Evolutionary conservation across 2,113 vertebrate genomes (phyloP), one percentile per base, ranked within the genome.

Genomic region (Turnix velox): DNA sequence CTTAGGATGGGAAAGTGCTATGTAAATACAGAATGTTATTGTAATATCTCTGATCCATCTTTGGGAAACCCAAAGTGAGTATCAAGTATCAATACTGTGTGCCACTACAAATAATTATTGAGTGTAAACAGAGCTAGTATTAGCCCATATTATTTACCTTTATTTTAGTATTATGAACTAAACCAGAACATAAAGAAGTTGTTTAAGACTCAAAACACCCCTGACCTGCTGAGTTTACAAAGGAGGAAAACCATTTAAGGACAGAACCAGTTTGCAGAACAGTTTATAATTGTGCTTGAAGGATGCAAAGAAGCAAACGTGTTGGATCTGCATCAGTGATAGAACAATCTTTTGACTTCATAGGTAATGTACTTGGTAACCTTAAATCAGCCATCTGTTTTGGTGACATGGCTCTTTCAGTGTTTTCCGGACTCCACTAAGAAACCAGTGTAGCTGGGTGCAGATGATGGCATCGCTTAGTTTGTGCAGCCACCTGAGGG

Each of bases 11-110:
- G 58, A 43, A 85, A 66, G 59, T 51, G 66, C 20, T 39, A 7
- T 48, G 30, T 58, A 75, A 92, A 51, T 68, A 37, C 11, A 49
- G 27, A 17, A 48, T 3, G 11, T 42, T 28, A 27, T 23, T 90
- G 20, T 55, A 23, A 18, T 69, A 17, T 37, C 43, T 31, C 51
- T 81, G 57, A 28, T 35, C 17, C 7, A 6, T 77, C 65, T 88
- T 5, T 76, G 28, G 72, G 94, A 89, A 84, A 31, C 5, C 31
- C n/a, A 46, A 13, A n/a, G n/a, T n/a, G n/a, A n/a, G n/a, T n/a
- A n/a, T n/a, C 0, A 0, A 33, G 31, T 78, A 55, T 71, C 39
- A 66, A 20, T 40, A 33, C 63, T 54, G 0, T 75, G 12, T n/a
- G 12, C 62, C 16, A 49, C 17, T 82, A 63, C 18, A 23, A 51